A percentile compares a stretch with the other conserved stretches of the same genome.
These are phyloP conservation scores for Serilophus lunatus DNA, from an alignment of 2,113 vertebrate species.

Conservation along the genomic window DNA sequence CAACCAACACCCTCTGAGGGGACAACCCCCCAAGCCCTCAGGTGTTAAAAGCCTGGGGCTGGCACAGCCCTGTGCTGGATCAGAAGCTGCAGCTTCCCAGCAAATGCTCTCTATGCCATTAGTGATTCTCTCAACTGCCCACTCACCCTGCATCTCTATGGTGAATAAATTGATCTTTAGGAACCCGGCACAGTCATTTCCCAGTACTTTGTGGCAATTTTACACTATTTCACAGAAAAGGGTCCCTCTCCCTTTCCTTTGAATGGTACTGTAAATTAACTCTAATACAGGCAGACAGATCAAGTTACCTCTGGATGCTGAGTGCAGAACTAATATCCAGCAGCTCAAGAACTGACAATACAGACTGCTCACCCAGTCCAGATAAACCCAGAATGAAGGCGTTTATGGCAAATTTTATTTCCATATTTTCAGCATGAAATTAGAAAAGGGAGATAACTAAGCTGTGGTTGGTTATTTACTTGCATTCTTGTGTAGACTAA, in stretches of 20 bases:
- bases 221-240: slow-evolving; percentile 12
- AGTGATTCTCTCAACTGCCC: not conserved
- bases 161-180: slow-evolving; percentile 10
- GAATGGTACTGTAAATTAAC: slow-evolving; percentile 9
- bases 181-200: slow-evolving; percentile 4
- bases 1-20: not conserved
- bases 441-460: not conserved
- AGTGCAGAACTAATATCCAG: not conserved
- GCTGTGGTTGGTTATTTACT: not conserved
- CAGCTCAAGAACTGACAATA: not conserved
- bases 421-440: not conserved
- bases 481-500: not conserved
- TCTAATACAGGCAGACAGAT: not conserved
- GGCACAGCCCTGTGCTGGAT: not conserved
- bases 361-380: not conserved
- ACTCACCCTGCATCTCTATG: not conserved
- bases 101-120: not conserved
- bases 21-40: not conserved
- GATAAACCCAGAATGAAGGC: not conserved
- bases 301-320: not conserved
- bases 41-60: not conserved
- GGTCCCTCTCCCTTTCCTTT: not conserved
- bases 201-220: slow-evolving; percentile 47
- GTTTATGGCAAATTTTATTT: not conserved
- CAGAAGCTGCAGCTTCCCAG: not conserved